These are phyloP conservation scores for Alligator sinensis DNA, from an alignment of 2,113 vertebrate species.

Conservation along the genomic window DNA sequence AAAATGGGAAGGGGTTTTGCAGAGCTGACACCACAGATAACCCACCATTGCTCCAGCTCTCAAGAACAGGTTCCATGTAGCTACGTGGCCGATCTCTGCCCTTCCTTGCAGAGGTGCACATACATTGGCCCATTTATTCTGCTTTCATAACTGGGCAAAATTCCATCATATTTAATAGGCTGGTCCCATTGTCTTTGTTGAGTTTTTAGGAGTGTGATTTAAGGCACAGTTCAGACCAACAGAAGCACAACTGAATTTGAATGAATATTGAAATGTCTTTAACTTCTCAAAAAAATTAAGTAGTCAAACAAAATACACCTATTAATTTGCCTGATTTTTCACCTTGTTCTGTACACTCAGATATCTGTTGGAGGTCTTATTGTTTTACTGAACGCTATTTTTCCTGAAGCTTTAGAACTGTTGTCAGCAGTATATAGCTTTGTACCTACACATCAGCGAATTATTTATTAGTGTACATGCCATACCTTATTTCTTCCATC, in stretches of 20 bases:
- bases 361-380: not conserved
- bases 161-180: not conserved
- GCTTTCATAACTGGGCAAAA: not conserved
- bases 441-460: not conserved
- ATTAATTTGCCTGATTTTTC: not conserved
- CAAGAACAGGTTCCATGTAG: not conserved
- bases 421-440: not conserved
- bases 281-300: not conserved
- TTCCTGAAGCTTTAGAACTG: not conserved
- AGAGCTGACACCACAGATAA: not conserved
- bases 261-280: not conserved
- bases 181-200: not conserved
- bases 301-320: not conserved
- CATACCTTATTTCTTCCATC: not conserved
- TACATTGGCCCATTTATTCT: not conserved
- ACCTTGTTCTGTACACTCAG: not conserved
- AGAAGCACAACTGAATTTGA: not conserved
- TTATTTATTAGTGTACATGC: not conserved
- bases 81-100: not conserved
- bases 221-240: rapidly evolving
- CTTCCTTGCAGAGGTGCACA: not conserved
- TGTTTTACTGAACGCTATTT: not conserved
- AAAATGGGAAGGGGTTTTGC: not conserved
- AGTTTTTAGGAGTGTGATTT: not conserved
- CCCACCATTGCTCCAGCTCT: no score